phyloP scores from a whole-genome alignment of 2,888 invertebrate species.

The Augiades crinisus region DNA sequence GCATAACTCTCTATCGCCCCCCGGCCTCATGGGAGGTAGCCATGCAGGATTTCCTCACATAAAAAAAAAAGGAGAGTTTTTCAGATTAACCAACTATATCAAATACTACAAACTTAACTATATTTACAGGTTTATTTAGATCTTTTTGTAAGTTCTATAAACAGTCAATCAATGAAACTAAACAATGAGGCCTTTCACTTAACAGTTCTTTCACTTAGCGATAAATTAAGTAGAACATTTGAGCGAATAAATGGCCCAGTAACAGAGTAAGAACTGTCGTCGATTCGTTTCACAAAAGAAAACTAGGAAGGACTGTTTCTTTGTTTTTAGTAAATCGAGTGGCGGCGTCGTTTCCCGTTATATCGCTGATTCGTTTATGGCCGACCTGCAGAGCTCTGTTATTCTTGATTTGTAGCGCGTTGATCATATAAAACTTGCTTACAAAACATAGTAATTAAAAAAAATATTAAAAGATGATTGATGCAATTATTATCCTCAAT shows the following conservation, averaged over 20 bases:
- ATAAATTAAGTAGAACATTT: constrained; percentile 76
- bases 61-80: too few relatives aligned
- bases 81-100: too few relatives aligned
- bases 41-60: too few relatives aligned
- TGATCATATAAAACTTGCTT: constrained; percentile 22
- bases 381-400: constrained; percentile 53
- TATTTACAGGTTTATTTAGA: too few relatives aligned
- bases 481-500: too few relatives aligned
- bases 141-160: too few relatives aligned
- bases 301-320: constrained; percentile 65
- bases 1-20: too few relatives aligned
- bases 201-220: constrained; percentile 62
- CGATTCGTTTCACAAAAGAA: constrained; percentile 62
- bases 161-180: too few relatives aligned
- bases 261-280: constrained; percentile 73
- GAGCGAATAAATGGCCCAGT: constrained; percentile 69
- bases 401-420: constrained; percentile 50
- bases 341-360: constrained; percentile 72
- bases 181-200: constrained; percentile 23
- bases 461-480: too few relatives aligned
- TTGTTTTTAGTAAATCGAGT: constrained; percentile 77
- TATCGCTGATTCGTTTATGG: constrained; percentile 77
- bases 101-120: too few relatives aligned
- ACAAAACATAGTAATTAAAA: too few relatives aligned
- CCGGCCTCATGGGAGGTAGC: too few relatives aligned